These are phyloP conservation scores for Caenorhabditis virilis DNA, from an alignment of 2,888 invertebrate species.

Conservation along the genomic window DNA sequence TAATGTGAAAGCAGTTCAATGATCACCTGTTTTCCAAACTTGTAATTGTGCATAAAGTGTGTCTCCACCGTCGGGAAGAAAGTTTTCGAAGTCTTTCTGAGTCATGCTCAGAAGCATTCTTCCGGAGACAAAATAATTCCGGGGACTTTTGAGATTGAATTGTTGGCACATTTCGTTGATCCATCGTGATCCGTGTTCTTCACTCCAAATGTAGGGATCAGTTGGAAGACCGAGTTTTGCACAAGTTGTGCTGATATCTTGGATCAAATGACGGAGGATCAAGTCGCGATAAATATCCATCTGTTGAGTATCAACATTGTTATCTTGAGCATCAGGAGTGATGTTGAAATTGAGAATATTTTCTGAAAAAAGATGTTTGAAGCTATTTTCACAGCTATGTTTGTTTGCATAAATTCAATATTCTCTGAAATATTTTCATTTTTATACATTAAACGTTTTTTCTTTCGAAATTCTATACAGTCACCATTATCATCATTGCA, in stretches of 20 bases:
- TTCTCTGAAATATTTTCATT: too few species aligned
- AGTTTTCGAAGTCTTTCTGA: conserved; percentile 42
- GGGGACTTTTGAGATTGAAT: conserved; percentile 56
- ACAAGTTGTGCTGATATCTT: conserved; percentile 67
- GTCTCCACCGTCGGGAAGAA: conserved; percentile 62
- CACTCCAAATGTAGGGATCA: conserved; percentile 57
- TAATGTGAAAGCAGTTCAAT: conserved; percentile 11
- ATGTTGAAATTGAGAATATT: conserved; percentile 40
- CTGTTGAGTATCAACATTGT: conserved; percentile 39
- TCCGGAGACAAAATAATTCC: conserved; percentile 48
- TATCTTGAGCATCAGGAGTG: conserved; percentile 24
- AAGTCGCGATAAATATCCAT: conserved; percentile 67
- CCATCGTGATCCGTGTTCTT: conserved; percentile 59
- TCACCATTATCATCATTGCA: too few species aligned
- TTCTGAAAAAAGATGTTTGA: conserved; percentile 28
- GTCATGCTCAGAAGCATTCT: conserved; percentile 53
- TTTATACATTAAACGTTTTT: too few species aligned
- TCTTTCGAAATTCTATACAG: too few species aligned
- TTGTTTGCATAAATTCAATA: too few species aligned
- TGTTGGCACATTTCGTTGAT: conserved; percentile 65
- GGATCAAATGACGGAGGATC: conserved; percentile 66
- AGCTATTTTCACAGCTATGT: too few species aligned
- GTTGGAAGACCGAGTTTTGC: conserved; percentile 59
- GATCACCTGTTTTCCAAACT: conserved; percentile 64
- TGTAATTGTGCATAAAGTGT: conserved; percentile 67